These are phyloP conservation scores for Caenorhabditis zanzibari DNA, from an alignment of 2,888 invertebrate genomes.

Conservation along the genomic window DNA sequence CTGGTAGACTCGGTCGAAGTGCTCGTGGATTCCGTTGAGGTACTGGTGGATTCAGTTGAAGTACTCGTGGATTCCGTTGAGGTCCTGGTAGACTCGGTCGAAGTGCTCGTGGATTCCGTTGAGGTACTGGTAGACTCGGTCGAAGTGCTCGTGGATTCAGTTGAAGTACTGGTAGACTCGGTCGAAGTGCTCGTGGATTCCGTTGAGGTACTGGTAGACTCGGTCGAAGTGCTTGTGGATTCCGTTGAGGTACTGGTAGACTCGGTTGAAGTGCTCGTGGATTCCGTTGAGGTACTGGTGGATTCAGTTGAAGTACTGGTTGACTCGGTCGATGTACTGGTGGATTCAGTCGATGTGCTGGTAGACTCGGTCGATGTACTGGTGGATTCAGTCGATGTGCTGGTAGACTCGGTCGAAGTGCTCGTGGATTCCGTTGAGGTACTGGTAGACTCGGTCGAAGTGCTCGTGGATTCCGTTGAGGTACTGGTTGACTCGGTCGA, in stretches of 20 bases:
- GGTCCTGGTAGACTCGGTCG: conserved; percentile 28
- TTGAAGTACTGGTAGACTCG: conserved; percentile 5
- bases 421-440: conserved; percentile 25
- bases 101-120: conserved; percentile 15
- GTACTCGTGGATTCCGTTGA: conserved; percentile 16
- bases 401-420: conserved; percentile 33
- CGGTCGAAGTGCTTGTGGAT: conserved; percentile 32
- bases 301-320: conserved; percentile 45
- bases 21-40: too few species aligned
- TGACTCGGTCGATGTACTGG: conserved; percentile 27
- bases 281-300: conserved; percentile 24
- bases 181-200: not conserved
- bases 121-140: conserved; percentile 3
- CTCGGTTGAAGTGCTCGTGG: conserved; percentile 6
- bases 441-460: too few species aligned
- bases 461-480: conserved; percentile 19
- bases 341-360: conserved; percentile 32
- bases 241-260: conserved; percentile 25
- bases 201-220: conserved; percentile 19
- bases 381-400: conserved; percentile 31
- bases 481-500: conserved; percentile 38
- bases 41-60: conserved; percentile 8
- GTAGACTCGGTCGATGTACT: conserved; percentile 40
- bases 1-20: too few species aligned
- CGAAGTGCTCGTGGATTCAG: conserved; percentile 7